These are phyloP conservation scores for Urophycis tenuis DNA, from an alignment of 2,797 vertebrate species.

Conservation along the genomic window DNA sequence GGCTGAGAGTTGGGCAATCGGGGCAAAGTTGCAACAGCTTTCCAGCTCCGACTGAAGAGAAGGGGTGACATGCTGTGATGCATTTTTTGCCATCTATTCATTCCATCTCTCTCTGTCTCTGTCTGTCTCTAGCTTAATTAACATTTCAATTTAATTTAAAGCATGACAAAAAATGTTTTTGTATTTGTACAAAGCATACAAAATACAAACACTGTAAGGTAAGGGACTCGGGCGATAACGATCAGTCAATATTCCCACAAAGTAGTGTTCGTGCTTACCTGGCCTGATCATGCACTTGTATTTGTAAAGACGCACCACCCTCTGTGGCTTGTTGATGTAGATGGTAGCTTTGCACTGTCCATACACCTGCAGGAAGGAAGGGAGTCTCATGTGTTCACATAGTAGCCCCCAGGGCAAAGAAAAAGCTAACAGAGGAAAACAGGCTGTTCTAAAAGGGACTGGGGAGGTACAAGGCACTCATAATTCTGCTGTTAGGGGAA, in stretches of 20 bases:
- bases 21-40: slow-evolving; percentile 30
- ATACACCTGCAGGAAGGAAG: slow-evolving; percentile 58
- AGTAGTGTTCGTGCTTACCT: slow-evolving; percentile 48
- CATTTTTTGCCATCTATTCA: background rate
- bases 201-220: background rate
- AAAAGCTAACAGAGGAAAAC: background rate
- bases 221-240: background rate
- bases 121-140: too few species aligned
- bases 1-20: slow-evolving; percentile 38
- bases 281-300: slow-evolving; percentile 65
- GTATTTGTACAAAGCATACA: background rate
- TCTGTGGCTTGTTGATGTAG: slow-evolving; percentile 58
- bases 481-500: background rate
- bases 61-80: slow-evolving; percentile 8
- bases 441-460: background rate
- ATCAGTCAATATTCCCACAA: background rate
- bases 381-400: background rate
- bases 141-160: background rate
- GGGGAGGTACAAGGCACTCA: too few species aligned
- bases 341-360: slow-evolving; percentile 69
- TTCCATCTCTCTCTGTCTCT: background rate
- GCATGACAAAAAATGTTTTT: background rate
- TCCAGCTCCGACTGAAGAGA: slow-evolving; percentile 46
- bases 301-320: slow-evolving; percentile 65
- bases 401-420: background rate